Percentiles rank a stretch among this genome's conserved stretches.
These are phyloP conservation scores for Ommatoiulus sabulosus DNA, from an alignment of 2,888 invertebrate genomes.

Conservation along the genomic window DNA sequence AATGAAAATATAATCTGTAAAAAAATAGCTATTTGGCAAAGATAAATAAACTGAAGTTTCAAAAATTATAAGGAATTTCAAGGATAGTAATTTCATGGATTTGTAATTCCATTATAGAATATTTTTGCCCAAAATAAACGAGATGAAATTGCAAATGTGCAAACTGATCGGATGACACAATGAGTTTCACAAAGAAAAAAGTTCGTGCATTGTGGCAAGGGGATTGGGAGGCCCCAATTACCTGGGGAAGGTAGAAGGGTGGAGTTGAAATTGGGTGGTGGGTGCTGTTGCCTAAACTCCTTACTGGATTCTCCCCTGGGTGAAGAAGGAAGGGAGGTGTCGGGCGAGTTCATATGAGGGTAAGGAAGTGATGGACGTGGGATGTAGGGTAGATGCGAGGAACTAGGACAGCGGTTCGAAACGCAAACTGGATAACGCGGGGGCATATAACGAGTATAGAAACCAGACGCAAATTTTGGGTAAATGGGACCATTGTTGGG, in stretches of 20 bases:
- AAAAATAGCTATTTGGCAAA: too few relatives aligned
- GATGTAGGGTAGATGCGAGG: constrained; percentile 46
- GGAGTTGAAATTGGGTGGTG: constrained; percentile 52
- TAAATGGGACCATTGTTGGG: constrained; percentile 50
- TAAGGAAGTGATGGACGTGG: constrained; percentile 16
- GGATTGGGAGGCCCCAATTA: constrained; percentile 52
- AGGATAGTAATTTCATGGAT: too few relatives aligned
- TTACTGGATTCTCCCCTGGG: constrained; percentile 32
- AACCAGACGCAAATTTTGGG: constrained; percentile 53
- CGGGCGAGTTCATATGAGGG: constrained; percentile 42
- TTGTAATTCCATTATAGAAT: too few relatives aligned
- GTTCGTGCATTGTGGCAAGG: constrained; percentile 44
- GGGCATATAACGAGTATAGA: constrained; percentile 47
- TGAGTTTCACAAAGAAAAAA: constrained; percentile 6
- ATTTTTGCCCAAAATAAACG: too few relatives aligned
- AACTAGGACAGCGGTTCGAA: neutral
- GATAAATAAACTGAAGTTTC: too few relatives aligned
- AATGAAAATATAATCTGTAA: too few relatives aligned
- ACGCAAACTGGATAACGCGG: constrained; percentile 38
- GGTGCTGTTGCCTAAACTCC: constrained; percentile 38
- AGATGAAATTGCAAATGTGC: neutral
- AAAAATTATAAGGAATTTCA: too few relatives aligned
- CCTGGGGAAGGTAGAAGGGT: constrained; percentile 55
- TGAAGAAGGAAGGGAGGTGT: constrained; percentile 50
- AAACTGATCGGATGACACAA: neutral